Evolutionary conservation across 2,113 vertebrate species (phyloP).

Genomic region (Microtus ochrogaster): DNA sequence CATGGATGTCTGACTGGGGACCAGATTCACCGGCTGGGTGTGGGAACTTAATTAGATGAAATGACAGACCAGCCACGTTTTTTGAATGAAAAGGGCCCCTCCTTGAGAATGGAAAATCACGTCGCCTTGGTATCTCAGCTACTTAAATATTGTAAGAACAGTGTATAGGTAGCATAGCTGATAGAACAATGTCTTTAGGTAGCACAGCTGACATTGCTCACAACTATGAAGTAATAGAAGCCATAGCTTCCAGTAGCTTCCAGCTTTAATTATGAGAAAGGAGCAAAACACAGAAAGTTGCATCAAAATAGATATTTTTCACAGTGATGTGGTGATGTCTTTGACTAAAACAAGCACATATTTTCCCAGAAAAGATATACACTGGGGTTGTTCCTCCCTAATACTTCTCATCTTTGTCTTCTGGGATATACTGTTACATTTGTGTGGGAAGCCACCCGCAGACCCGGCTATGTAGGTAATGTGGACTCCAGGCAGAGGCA

Average conservation of each 20-base stretch:
- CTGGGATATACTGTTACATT: not conserved
- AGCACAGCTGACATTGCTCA: not conserved
- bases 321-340: not conserved
- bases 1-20: not conserved
- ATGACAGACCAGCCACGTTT: not conserved
- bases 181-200: slow-evolving; percentile 2
- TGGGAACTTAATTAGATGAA: not conserved
- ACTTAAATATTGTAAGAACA: not conserved
- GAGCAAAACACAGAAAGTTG: slow-evolving; percentile 12
- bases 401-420: not conserved
- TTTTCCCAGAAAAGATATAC: not conserved
- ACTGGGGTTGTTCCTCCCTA: not conserved
- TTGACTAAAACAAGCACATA: not conserved
- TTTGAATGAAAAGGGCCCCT: not conserved
- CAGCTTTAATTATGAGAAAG: slow-evolving; percentile 51
- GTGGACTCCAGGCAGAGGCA: not conserved
- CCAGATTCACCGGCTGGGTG: not conserved
- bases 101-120: not conserved
- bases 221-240: slow-evolving; percentile 19
- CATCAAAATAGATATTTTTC: not conserved
- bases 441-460: not conserved
- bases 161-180: slow-evolving; percentile 6
- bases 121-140: slow-evolving; percentile 8
- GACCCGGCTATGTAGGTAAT: not conserved
- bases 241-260: slow-evolving; percentile 17